Evolutionary conservation across 2,113 vertebrate species (phyloP), one percentile per base, ranked within the genome.

Genomic region (Pterocles orientalis): DNA sequence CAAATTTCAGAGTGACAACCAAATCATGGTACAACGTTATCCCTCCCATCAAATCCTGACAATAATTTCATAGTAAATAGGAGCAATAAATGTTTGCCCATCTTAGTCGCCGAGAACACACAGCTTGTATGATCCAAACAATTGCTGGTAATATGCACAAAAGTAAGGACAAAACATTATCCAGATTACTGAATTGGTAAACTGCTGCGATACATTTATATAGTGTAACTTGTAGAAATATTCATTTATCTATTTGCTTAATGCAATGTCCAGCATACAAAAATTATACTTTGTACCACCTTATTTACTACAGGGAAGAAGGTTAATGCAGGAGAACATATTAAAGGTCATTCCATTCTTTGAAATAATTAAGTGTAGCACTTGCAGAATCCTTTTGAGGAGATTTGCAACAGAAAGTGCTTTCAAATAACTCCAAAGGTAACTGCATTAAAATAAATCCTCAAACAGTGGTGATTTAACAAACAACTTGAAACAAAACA

Each of bases 341-440:
- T 69, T 87, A 87, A 95, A 95, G 82, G 77, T 92, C 64, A 87
- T 94, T 96, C 76, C 82, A 82, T 92, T 93, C 85, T 94, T 87
- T 77, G 56, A 89, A 95, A 95, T 96, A 96, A 97, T 94, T 93
- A 93, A 95, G 53, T 57, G 62, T 54, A 90, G 56, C 82, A 87
- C 64, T 88, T 92, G 58, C 75, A 71, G 89, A 93, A 92, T 61
- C 54, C 39, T 83, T 96, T 68, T 36, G 51, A 86, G 82, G 82
- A 85, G 89, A 95, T 89, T 34, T 96, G 84, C 66, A 88, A 56
- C 31, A 95, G 70, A 76, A 90, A 92, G 65, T 81, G 48, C 36
- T 83, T 90, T 95, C 92, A 93, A 94, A 75, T 76, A 90, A 92
- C 76, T 90, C 80, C 60, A 48, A 41, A 65, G 36, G 79, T 87